Base-by-base conservation (phyloP, 2,888 invertebrate species). In the Salticus scenicus region DNA sequence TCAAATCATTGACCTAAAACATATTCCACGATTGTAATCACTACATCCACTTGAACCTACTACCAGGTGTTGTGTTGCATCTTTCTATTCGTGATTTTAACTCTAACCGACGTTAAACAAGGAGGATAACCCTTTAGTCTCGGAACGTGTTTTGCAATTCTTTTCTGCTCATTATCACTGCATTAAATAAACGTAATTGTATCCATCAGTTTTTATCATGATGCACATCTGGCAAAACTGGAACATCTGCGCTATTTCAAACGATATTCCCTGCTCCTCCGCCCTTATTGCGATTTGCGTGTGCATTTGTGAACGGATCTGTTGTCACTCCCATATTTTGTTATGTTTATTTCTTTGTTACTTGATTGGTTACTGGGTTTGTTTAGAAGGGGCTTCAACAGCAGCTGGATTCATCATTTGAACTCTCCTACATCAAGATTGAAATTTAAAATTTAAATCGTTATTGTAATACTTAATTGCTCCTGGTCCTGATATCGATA, bases 161-260 rank as follows among this genome's bases (percentile, higher is more conserved):
- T 64, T 30, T 81, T 51, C 83, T 77, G 57, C 73, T 77, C 77
- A 84, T 84, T 84, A 84, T 84, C 83, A 77, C 83, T 77, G 77
- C 73, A 77, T 77, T 67, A 77, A 42, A 63, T 24, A 57, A 70
- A 70, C 37, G 72, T 77, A 84, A 84, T 77, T 73, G 67, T 69
- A 77, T 69, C 69, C 66, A 77, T 72, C 70, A 82, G 74, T 72
- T 83, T 71, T 33, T 37, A 51, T 47, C 51, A 57, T 47, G 47
- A 78, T 73, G 77, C 76, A 69, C 83, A 84, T 84, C 77, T 84
- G 83, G 76, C 75, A 17, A 66, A 66, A 69, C 66, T 64, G 69
- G 73, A 84, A 77, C 83, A 84, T 84, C 83, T 84, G 83, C 83
- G 33, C 70, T 37, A 20, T 30, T 67, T 72, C 41, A 10, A 41